Conservation (phyloP, 1,140 invertebrate species). For the Drosophila burlai region DNA sequence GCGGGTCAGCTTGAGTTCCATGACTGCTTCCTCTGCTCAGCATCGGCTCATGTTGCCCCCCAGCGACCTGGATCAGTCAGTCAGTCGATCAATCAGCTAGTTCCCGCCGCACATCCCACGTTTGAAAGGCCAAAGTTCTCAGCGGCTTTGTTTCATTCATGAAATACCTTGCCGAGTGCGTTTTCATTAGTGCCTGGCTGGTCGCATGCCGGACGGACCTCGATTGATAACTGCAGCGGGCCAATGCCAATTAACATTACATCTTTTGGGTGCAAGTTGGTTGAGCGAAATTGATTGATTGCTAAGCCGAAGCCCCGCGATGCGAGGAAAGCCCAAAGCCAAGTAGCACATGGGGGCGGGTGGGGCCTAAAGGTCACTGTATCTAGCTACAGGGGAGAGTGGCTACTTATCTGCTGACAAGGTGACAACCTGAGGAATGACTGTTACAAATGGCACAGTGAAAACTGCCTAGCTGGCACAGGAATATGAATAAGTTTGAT, state of each 20-base stretch:
- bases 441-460: background rate
- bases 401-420: constrained; percentile 1
- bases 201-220: constrained; percentile 15
- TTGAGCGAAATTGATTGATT: constrained; percentile 48
- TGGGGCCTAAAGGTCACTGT: constrained; percentile 29
- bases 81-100: constrained; percentile 38
- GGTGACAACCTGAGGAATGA: constrained; percentile 1
- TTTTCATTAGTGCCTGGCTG: constrained; percentile 33
- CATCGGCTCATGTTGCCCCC: constrained; percentile 6
- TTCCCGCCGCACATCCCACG: no score
- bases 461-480: background rate
- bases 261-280: constrained; percentile 41
- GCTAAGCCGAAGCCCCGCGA: constrained; percentile 22
- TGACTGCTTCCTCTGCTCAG: background rate
- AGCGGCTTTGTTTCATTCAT: constrained; percentile 56
- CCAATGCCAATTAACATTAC: constrained; percentile 52
- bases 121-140: constrained; percentile 33
- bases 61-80: constrained; percentile 23
- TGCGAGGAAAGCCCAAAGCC: background rate
- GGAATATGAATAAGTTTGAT: no score
- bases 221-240: constrained; percentile 33
- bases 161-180: constrained; percentile 44
- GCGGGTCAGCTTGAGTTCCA: constrained; percentile 55
- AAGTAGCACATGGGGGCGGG: background rate
- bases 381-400: background rate